Conservation (phyloP, 2,888 invertebrate species). For the Hofmannophila pseudospretella region DNA sequence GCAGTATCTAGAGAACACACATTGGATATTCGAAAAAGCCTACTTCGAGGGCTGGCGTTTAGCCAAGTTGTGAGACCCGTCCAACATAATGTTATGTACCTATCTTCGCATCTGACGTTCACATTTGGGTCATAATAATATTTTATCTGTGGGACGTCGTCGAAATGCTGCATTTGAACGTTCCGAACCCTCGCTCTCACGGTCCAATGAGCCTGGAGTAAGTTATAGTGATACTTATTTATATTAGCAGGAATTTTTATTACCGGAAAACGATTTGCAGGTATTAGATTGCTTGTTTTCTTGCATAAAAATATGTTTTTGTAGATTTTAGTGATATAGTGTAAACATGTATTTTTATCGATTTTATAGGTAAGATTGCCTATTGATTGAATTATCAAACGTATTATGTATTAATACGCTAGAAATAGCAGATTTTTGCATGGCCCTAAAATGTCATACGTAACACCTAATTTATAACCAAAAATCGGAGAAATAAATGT, state of each 20-base stretch:
- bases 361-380: too few species aligned
- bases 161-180: slow-evolving; percentile 26
- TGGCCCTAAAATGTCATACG: too few species aligned
- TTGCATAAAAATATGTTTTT: too few species aligned
- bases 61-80: slow-evolving; percentile 36
- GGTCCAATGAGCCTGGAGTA: slow-evolving; percentile 3
- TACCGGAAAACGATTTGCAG: neutral
- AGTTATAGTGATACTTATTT: slow-evolving; percentile 3
- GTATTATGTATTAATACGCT: too few species aligned
- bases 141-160: slow-evolving; percentile 37
- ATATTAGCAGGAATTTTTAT: slow-evolving; percentile 7
- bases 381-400: too few species aligned
- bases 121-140: slow-evolving; percentile 54
- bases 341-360: too few species aligned
- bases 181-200: slow-evolving; percentile 21
- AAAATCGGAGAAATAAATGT: too few species aligned
- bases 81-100: slow-evolving; percentile 31
- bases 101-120: slow-evolving; percentile 34
- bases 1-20: too few species aligned
- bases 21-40: slow-evolving; percentile 44
- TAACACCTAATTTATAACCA: too few species aligned
- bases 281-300: too few species aligned
- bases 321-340: too few species aligned
- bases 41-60: slow-evolving; percentile 32
- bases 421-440: too few species aligned